Percentiles rank a stretch among this genome's conserved stretches.
These are phyloP conservation scores for Butastur rufipennis DNA, from an alignment of 2,113 vertebrate genomes.

Conservation along the genomic window DNA sequence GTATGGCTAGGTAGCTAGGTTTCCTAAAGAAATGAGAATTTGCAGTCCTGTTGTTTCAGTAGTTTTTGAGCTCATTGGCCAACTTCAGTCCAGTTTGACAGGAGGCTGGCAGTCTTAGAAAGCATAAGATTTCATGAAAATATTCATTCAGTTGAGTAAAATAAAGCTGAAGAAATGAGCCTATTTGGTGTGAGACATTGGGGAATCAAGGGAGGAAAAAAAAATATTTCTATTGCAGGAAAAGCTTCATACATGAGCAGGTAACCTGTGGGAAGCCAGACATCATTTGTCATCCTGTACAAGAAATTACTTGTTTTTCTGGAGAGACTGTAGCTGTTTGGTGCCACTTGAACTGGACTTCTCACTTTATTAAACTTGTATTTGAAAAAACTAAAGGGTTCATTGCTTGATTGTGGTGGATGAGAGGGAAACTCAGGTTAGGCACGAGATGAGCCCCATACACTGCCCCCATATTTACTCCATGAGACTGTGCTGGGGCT, in stretches of 20 bases:
- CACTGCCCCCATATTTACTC: neutral
- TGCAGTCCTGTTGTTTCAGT: neutral
- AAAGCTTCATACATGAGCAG: neutral
- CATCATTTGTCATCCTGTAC: neutral
- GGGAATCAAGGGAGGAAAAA: neutral
- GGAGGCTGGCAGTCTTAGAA: neutral
- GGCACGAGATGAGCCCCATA: neutral
- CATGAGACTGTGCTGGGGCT: neutral
- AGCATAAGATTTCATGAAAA: neutral
- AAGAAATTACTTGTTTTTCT: neutral
- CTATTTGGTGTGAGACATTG: neutral
- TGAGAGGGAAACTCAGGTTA: neutral
- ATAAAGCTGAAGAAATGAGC: neutral
- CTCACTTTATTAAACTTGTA: neutral
- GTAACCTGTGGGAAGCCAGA: neutral
- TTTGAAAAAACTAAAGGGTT: neutral
- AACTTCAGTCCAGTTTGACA: neutral
- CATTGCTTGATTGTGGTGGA: neutral
- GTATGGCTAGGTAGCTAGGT: neutral
- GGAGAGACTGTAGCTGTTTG: neutral
- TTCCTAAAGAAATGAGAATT: neutral
- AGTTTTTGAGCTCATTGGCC: neutral
- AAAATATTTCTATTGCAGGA: neutral
- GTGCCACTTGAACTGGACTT: neutral
- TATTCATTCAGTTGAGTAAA: neutral